These are phyloP conservation scores for Acanthurus tractus DNA, from an alignment of 2,797 vertebrate species.

Conservation along the genomic window DNA sequence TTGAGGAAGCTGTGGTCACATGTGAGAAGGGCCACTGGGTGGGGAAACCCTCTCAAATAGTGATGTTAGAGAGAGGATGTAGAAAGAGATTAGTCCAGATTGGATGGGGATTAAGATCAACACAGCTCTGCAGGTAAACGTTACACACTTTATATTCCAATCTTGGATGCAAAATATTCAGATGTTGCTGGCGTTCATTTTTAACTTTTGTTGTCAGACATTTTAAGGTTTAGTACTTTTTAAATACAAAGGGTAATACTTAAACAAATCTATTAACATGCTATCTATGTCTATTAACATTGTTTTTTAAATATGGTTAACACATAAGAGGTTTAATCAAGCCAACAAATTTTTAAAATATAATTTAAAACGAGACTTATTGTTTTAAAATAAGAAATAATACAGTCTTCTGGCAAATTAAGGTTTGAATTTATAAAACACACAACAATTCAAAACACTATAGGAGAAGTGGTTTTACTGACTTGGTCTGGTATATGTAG, in stretches of 20 bases:
- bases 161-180: too few species aligned
- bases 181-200: too few species aligned
- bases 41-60: not conserved
- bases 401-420: not conserved
- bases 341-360: not conserved
- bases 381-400: not conserved
- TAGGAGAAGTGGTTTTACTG: not conserved
- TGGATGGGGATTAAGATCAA: not conserved
- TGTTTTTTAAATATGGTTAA: too few species aligned
- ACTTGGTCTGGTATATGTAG: not conserved
- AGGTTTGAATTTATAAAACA: not conserved
- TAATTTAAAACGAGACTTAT: not conserved
- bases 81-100: not conserved
- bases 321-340: not conserved
- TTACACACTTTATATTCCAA: too few species aligned
- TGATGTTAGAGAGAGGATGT: not conserved
- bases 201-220: too few species aligned
- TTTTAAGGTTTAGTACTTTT: too few species aligned
- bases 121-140: slow-evolving; percentile 50
- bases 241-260: too few species aligned
- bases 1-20: slow-evolving; percentile 75
- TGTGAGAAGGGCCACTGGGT: slow-evolving; percentile 4
- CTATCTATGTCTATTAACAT: too few species aligned
- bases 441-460: not conserved
- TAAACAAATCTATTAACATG: too few species aligned